Evolutionary conservation across 2,113 vertebrate species (phyloP).

Genomic region (Chaetodon auriga): DNA sequence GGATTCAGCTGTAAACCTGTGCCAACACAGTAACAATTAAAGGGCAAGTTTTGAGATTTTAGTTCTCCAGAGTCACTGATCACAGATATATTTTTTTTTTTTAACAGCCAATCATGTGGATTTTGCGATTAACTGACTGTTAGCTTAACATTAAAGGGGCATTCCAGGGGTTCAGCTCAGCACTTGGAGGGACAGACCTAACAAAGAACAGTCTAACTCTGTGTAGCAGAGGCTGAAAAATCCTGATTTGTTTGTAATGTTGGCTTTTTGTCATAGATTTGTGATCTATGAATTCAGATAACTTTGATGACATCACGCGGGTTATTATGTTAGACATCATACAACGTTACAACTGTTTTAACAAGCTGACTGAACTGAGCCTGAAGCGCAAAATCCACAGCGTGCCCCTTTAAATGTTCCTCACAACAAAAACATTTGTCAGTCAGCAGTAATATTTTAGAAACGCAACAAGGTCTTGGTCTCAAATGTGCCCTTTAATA

Average conservation of each 20-base stretch:
- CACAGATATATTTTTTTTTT: not conserved
- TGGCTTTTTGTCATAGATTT: not conserved
- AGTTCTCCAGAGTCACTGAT: not conserved
- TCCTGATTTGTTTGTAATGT: not conserved
- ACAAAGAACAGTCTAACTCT: not conserved
- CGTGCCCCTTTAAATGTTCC: conserved; percentile 3
- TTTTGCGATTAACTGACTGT: not conserved
- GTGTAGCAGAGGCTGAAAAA: not conserved
- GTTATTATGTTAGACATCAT: not conserved
- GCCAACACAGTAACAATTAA: conserved; percentile 7
- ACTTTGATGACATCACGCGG: not conserved
- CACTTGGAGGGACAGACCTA: not conserved
- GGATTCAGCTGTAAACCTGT: conserved; percentile 52
- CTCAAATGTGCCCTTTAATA: conserved; percentile 40
- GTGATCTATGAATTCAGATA: not conserved
- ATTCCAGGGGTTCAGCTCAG: not conserved
- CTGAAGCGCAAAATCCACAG: not conserved
- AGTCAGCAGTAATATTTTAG: conserved; percentile 16
- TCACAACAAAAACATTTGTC: conserved; percentile 12
- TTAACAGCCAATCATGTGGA: not conserved
- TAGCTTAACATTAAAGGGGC: not conserved
- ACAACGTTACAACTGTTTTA: no score
- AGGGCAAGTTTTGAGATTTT: conserved; percentile 31
- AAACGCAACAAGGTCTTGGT: conserved; percentile 14
- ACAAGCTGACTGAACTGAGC: not conserved